Evolutionary conservation across 2,113 vertebrate genomes (phyloP).

Genomic region (Mugil cephalus): DNA sequence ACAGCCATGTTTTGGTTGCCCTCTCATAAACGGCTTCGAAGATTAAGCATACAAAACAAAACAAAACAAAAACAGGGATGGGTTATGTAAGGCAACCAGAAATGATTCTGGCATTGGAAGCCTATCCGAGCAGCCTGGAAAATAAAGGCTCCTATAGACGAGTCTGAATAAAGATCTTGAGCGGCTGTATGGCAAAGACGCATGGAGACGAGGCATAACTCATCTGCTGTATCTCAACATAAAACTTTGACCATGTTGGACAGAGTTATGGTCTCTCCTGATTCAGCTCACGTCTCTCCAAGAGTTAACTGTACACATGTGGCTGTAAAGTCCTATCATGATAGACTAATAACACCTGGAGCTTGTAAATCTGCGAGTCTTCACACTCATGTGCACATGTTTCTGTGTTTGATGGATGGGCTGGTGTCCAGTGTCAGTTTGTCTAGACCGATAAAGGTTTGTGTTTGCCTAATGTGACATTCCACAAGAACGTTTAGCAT

Average conservation of each 20-base stretch:
- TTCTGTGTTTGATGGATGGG: conserved; percentile 54
- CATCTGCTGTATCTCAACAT: conserved; percentile 27
- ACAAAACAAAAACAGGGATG: background rate
- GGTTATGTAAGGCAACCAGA: conserved; percentile 15
- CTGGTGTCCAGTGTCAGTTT: conserved; percentile 39
- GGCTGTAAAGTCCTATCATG: conserved; percentile 45
- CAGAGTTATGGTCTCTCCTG: conserved; percentile 37
- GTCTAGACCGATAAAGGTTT: conserved; percentile 50
- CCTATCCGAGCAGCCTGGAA: background rate
- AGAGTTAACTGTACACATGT: conserved; percentile 44
- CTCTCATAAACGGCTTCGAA: conserved; percentile 1
- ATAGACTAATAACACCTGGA: conserved; percentile 66
- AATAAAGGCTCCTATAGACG: conserved; percentile 5
- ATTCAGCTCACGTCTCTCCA: conserved; percentile 38
- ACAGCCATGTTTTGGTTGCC: conserved; percentile 3
- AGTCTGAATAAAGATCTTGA: conserved; percentile 19
- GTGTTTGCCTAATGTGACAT: conserved; percentile 35
- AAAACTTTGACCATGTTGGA: conserved; percentile 17
- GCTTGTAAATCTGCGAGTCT: conserved; percentile 50
- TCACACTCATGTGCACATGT: background rate
- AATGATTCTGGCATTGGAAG: conserved; percentile 10
- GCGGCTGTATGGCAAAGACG: background rate
- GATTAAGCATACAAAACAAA: conserved; percentile 17
- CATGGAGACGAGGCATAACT: conserved; percentile 3
- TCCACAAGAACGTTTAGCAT: conserved; percentile 35